These are phyloP conservation scores for Pristionchus mayeri DNA, from an alignment of 2,888 invertebrate species.

Conservation along the genomic window DNA sequence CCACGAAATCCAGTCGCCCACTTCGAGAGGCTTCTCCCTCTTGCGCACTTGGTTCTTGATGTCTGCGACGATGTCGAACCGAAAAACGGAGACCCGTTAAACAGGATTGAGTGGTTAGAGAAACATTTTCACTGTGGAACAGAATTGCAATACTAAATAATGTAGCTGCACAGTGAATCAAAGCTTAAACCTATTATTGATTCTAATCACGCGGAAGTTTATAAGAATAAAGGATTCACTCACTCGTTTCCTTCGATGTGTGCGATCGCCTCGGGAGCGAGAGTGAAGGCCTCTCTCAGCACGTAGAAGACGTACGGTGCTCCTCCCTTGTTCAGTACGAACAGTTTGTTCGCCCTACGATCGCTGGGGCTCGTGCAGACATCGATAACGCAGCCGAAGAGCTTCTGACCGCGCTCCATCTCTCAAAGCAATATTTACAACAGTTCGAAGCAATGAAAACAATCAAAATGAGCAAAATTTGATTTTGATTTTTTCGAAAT, in stretches of 20 bases:
- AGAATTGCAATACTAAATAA: background rate
- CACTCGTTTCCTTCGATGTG: background rate
- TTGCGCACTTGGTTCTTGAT: constrained; percentile 31
- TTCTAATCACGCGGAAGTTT: too few relatives aligned
- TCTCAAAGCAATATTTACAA: background rate
- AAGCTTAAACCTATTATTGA: background rate
- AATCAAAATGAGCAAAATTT: too few relatives aligned
- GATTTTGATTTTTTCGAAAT: too few relatives aligned
- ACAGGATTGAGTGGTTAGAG: background rate
- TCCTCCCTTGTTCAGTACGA: background rate
- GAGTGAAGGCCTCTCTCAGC: background rate
- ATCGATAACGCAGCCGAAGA: constrained; percentile 17
- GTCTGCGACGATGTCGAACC: constrained; percentile 30
- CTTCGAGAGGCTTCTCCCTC: background rate
- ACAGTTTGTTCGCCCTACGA: background rate
- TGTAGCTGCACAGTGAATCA: background rate
- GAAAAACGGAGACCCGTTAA: background rate
- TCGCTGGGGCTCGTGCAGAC: background rate
- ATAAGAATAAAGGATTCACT: background rate
- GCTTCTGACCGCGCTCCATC: constrained; percentile 20
- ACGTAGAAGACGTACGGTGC: background rate
- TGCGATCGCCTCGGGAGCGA: background rate
- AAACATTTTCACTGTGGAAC: too few relatives aligned
- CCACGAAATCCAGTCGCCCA: constrained; percentile 44
- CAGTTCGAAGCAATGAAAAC: background rate